Base-by-base conservation (phyloP, 2,113 vertebrate genomes). In the Dicaeum eximium region DNA sequence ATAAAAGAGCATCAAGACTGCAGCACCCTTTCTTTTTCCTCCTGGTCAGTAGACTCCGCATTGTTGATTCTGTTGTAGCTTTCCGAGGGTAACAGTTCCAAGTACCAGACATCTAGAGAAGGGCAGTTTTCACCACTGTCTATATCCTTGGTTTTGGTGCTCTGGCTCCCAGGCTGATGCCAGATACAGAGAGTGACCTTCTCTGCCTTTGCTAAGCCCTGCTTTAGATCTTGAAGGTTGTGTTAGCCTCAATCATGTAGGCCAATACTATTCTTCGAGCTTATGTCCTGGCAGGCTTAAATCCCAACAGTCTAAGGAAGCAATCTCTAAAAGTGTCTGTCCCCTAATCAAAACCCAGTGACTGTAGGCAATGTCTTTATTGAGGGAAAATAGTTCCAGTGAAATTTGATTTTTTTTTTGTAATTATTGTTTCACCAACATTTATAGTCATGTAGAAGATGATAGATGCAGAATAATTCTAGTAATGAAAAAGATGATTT, bases 121-220 rank as follows among this genome's bases (percentile, higher is more conserved):
- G 7, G 18, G 11, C 48, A 53, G 13, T 44, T 89, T 51, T 50
- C 70, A 37, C 30, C 5, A 5, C 31, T 2, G 4, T 66, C 35
- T 51, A 0, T 45, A 24, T 42, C 19, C 11, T 17, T 75, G 27
- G 9, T 66, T 37, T 31, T 1, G 6, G 30, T 30, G 23, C 28
- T 42, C 50, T 67, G 51, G 35, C 28, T 86, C 11, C 53, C n/a
- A 67, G 56, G 51, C 35, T 90, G 50, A 62, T 78, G 40, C 15
- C 30, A 53, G 64, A n/a, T 84, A 40, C 0, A 67, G 35, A 21
- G 15, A 53, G 9, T 30, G 31, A 64, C 74, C 21, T 58, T 71
- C 53, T 50, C 47, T 51, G 56, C 44, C 21, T 91, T 84, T 30
- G 15, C 30, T 64, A 15, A 78, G 40, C 40, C 48, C 44, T 4